phyloP scores from a whole-genome alignment of 1,140 invertebrate species.

The Diploscapter pachys region DNA sequence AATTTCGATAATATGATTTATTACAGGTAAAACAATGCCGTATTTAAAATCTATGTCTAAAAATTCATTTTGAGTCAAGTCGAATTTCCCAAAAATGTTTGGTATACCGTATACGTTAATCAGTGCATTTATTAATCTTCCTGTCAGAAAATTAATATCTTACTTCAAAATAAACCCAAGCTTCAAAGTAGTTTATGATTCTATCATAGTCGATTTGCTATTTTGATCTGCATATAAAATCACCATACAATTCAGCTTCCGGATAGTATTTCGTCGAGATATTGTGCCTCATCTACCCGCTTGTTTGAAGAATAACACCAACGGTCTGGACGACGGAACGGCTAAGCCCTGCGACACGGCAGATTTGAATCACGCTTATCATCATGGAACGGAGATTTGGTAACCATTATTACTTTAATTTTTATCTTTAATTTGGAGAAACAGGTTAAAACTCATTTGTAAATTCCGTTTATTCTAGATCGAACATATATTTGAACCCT shows the following conservation, averaged over 20 bases:
- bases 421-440: not conserved
- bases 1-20: constrained; percentile 32
- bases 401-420: constrained; percentile 7
- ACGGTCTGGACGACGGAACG: not conserved
- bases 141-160: not conserved
- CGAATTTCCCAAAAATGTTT: too few species aligned
- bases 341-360: constrained; percentile 30
- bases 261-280: constrained; percentile 32
- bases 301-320: constrained; percentile 26
- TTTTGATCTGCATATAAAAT: too few species aligned
- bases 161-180: too few species aligned
- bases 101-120: too few species aligned
- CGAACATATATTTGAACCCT: too few species aligned
- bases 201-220: too few species aligned
- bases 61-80: too few species aligned
- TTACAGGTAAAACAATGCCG: constrained; percentile 6
- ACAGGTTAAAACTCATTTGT: not conserved
- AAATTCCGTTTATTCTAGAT: not conserved
- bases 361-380: constrained; percentile 29
- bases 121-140: constrained; percentile 2
- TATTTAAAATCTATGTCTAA: not conserved
- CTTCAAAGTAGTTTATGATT: too few species aligned
- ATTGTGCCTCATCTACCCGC: constrained; percentile 36
- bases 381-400: constrained; percentile 39
- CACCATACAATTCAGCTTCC: constrained; percentile 19